These are phyloP conservation scores for Sycophila sp. DNA, from an alignment of 1,140 invertebrate genomes.

Conservation along the genomic window DNA sequence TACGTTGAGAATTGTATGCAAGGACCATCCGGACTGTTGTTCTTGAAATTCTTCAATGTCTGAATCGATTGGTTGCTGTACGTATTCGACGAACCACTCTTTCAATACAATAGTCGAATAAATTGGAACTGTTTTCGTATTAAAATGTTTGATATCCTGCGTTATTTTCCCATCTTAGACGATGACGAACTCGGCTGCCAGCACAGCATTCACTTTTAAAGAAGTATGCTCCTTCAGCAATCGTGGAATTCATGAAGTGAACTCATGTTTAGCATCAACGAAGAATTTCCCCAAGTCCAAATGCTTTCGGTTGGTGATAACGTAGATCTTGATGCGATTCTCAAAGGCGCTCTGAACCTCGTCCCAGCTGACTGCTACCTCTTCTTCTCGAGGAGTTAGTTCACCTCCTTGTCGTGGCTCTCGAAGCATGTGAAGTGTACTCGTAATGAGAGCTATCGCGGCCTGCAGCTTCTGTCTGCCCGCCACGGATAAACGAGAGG, in stretches of 20 bases:
- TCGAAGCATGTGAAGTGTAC: not conserved
- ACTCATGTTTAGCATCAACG: not conserved
- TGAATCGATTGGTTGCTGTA: too few species aligned
- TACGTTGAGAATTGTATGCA: too few species aligned
- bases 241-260: not conserved
- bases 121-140: too few species aligned
- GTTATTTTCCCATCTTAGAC: not conserved
- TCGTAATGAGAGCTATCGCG: not conserved
- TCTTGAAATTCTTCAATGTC: too few species aligned
- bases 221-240: not conserved
- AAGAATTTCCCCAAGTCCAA: too few species aligned
- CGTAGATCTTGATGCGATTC: not conserved
- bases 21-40: too few species aligned
- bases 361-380: not conserved
- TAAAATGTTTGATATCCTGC: not conserved
- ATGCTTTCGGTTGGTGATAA: too few species aligned
- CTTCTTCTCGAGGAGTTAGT: not conserved
- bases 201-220: not conserved
- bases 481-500: too few species aligned
- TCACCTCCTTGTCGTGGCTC: not conserved
- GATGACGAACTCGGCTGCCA: not conserved
- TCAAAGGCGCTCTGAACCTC: not conserved
- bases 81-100: too few species aligned
- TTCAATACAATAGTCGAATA: too few species aligned
- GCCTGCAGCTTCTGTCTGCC: too few species aligned